Base-by-base conservation (phyloP, 2,797 vertebrate genomes). In the Paedocypris micromegethes region DNA sequence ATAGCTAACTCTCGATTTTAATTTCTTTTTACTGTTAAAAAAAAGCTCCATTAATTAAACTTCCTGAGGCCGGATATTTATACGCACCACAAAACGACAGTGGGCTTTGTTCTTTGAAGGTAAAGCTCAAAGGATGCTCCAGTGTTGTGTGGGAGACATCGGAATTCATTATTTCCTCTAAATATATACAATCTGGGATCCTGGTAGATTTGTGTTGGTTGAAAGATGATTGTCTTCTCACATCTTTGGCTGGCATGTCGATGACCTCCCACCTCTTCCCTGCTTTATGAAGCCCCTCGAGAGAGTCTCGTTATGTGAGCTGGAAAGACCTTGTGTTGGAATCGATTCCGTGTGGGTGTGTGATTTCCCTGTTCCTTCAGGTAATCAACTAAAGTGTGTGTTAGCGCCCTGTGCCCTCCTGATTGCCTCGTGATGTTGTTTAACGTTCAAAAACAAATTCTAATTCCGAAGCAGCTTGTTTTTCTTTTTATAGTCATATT, bases 261-360 rank as follows among this genome's bases (percentile, higher is more conserved):
- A 64, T 64, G 68, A 58, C 54, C 74, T 56, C 44, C 9, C 52
- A 58, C 64, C 49, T n/a, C 51, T 64, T 72, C 66, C 9, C 67
- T 46, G 45, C n/a, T 49, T 51, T 53, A 56, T 69, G 6, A 58
- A 70, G 61, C 46, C 50, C 56, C 56, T 23, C 2, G 43, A 53
- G 59, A 45, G 48, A 59, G 59, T 69, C 49, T 47, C 65, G 56
- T 81, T 77, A 68, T 64, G 38, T 64, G 49, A 59, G 44, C 69
- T 58, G 72, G 74, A 67, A 73, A 68, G 52, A 58, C 46, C 57
- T 73, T 70, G 63, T 55, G 50, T 64, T 72, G 37, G 45, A 64
- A 78, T 73, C 72, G 77, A 75, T 79, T 77, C 70, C 50, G 49
- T 58, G 76, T 75, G 55, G 73, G 72, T 66, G 57, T 59, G 63